phyloP scores from a whole-genome alignment of 2,113 vertebrate species.

The Zosterops japonicus region DNA sequence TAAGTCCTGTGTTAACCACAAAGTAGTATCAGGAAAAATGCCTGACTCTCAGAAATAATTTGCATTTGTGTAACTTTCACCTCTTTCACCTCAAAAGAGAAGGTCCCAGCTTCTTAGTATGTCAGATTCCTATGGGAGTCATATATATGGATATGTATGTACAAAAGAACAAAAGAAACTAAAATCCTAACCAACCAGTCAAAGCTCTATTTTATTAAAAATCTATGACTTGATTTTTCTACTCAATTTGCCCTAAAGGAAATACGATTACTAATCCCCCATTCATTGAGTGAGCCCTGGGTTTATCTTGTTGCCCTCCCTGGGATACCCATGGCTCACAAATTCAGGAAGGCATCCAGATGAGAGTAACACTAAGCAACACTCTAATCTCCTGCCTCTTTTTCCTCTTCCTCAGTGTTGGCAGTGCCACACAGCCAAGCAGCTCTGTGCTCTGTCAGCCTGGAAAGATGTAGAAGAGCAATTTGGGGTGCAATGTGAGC shows the following conservation, averaged over 20 bases:
- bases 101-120: background rate
- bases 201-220: background rate
- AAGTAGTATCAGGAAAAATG: background rate
- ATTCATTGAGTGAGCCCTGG: background rate
- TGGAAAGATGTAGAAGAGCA: background rate
- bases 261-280: background rate
- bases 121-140: background rate
- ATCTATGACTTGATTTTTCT: background rate
- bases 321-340: background rate
- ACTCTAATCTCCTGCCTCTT: background rate
- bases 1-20: background rate
- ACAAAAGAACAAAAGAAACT: background rate
- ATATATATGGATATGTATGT: background rate
- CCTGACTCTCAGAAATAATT: background rate
- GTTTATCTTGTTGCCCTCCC: background rate
- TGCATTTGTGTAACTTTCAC: background rate
- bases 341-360: background rate
- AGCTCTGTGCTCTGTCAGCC: background rate
- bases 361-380: background rate
- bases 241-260: background rate
- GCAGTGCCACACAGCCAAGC: background rate
- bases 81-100: background rate
- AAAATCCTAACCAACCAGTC: background rate
- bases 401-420: accelerated
- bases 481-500: background rate